These are phyloP conservation scores for Neodiprion lecontei DNA, from an alignment of 1,140 invertebrate species.

Conservation along the genomic window DNA sequence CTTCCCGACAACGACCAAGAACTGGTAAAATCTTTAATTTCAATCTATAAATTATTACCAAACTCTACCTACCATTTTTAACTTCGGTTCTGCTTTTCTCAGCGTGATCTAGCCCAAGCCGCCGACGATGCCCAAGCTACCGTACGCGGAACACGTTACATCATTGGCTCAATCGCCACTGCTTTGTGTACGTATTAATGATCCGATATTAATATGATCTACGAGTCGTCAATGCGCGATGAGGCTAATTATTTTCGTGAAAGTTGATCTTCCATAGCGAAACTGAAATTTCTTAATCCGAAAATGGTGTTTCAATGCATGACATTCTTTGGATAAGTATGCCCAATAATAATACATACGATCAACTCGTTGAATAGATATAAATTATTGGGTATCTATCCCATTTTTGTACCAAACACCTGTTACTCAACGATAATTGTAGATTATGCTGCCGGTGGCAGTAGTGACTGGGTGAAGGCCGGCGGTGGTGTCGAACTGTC, in stretches of 20 bases:
- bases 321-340: not conserved
- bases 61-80: too few species aligned
- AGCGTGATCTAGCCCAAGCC: slow-evolving; percentile 40
- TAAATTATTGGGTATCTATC: too few species aligned
- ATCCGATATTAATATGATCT: not conserved
- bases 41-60: too few species aligned
- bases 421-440: slow-evolving; percentile 35
- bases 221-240: not conserved
- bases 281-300: slow-evolving; percentile 7
- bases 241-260: not conserved
- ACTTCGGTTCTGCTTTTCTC: slow-evolving; percentile 18
- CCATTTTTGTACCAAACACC: too few species aligned
- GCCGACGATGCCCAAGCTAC: slow-evolving; percentile 55
- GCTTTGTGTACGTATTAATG: slow-evolving; percentile 57
- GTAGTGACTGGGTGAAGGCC: slow-evolving; percentile 74
- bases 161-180: slow-evolving; percentile 68
- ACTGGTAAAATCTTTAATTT: not conserved
- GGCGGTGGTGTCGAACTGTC: slow-evolving; percentile 71
- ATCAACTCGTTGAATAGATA: slow-evolving; percentile 1
- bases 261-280: not conserved
- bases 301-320: not conserved
- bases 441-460: slow-evolving; percentile 68
- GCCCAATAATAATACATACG: not conserved
- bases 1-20: slow-evolving; percentile 47
- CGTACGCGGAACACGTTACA: slow-evolving; percentile 57